Base-by-base conservation (phyloP, 1,140 invertebrate genomes). In the Drosophila albomicans region DNA sequence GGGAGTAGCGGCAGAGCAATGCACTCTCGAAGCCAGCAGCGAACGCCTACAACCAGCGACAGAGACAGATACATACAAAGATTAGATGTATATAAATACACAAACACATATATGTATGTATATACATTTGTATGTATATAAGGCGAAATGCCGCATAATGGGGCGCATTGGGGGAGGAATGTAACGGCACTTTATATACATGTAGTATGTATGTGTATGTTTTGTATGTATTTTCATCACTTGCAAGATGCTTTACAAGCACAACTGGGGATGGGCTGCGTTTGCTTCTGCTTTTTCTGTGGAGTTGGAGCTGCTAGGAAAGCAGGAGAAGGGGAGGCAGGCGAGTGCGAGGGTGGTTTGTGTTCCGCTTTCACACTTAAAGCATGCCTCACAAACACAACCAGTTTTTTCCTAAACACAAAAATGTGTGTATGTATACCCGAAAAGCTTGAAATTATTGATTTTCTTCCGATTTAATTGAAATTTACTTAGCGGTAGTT, bases 361-460 rank as follows among this genome's bases (percentile, higher is more conserved):
- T 69, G 70, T 78, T 85, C 65, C 73, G 81, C 48, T 72, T 66
- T 70, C 52, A 65, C 78, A 73, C 58, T 87, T 88, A 80, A 87
- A 87, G 84, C 61, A 63, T 56, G 70, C 70, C 79, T 69, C 65
- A 56, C 35, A 43, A 49, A 81, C 69, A 81, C 73, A 52, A 75
- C 63, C 66, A 82, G 73, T 68, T 67, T 59, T 56, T 57, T 10
- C 35, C 20, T 25, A 25, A 38, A 38, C 57, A 46, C 64, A 41
- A 70, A 56, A 71, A 69, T 85, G 75, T 85, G 80, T 87, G 35
- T 38, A 87, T 84, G 35, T 38, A 87, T 84, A 80, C 85, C 48
- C 78, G 57, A 74, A 25, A 59, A 61, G 73, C 77, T 88, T 87
- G 69, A 88, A 88, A 68, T 74, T 87, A 87, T 87, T 87, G 82